Base-by-base conservation (phyloP, 1,140 invertebrate species). In the Drosophila bipectinata region DNA sequence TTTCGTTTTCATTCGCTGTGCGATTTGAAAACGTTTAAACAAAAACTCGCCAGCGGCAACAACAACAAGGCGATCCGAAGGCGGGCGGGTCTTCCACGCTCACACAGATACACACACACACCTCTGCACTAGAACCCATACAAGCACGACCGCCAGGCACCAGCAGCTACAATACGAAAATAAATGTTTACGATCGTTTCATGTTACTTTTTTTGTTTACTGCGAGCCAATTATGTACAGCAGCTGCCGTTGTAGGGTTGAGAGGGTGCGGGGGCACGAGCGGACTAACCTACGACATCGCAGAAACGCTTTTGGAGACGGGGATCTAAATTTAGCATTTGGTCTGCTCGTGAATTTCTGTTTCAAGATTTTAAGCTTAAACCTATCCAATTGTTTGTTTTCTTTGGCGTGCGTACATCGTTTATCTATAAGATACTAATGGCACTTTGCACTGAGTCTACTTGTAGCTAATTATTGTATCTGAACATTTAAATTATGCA, bases 1-100 rank as follows among this genome's bases (percentile, higher is more conserved):
- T 88, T 88, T 88, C 83, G 84, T 89, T 88, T 88, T 88, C 83
- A 88, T 88, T 88, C 83, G 83, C 83, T 88, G 83, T 63, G 83
- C 83, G 83, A 88, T 88, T 88, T 74, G 76, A 89, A 88, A 88
- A 88, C 83, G 84, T 88, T 88, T 88, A 88, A 88, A 79, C 69
- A 88, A 76, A 80, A 82, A 82, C 59, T 62, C 73, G 73, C 26
- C 78, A 77, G 61, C 59, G 41, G 24, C 72, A 68, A 64, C 45
- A 72, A 54, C 66, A 59, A 41, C 64, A 63, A 67, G 62, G 67
- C 81, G 21, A 45, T 55, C 62, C 61, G 62, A 62, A 63, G 75
- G 82, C 82, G 83, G 83, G 83, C 83, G 83, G 83, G 84, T 89
- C 83, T 88, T 89, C 84, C 77, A 80, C 66, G 64, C 62, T 77